Evolutionary conservation across 2,797 vertebrate species (phyloP).

Genomic region (Cyclopterus lumpus): DNA sequence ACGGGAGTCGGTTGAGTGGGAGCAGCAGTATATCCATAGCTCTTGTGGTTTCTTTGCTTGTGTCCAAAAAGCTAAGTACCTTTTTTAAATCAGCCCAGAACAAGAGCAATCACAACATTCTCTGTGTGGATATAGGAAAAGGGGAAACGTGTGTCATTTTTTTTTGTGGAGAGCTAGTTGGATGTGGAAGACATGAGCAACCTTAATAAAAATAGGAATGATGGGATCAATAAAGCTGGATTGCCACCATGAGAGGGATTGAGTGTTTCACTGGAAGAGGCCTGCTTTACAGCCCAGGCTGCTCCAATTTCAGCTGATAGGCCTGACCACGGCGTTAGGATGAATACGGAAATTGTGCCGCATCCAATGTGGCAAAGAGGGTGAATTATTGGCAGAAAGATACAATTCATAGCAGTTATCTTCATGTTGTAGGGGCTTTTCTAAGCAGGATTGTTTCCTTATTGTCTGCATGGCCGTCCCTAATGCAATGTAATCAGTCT

Average conservation of each 20-base stretch:
- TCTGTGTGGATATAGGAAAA: slow-evolving; percentile 1
- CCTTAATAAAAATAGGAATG: slow-evolving; percentile 70
- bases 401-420: slow-evolving; percentile 30
- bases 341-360: slow-evolving; percentile 5
- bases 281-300: slow-evolving; percentile 59
- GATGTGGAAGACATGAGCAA: slow-evolving; percentile 56
- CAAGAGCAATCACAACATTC: slow-evolving; percentile 25
- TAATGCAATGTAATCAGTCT: slow-evolving; percentile 54
- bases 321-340: slow-evolving; percentile 45
- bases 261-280: slow-evolving; percentile 55
- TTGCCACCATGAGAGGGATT: slow-evolving; percentile 70
- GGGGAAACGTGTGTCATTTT: slow-evolving; percentile 5
- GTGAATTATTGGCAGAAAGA: slow-evolving; percentile 36
- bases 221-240: slow-evolving; percentile 74
- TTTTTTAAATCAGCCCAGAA: slow-evolving; percentile 48
- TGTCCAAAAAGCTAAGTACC: slow-evolving; percentile 20
- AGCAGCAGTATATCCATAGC: background rate
- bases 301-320: slow-evolving; percentile 66
- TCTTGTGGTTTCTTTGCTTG: background rate
- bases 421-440: slow-evolving; percentile 35
- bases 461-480: slow-evolving; percentile 60
- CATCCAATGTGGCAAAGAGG: slow-evolving; percentile 18
- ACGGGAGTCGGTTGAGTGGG: slow-evolving; percentile 9
- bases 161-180: slow-evolving; percentile 41
- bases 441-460: slow-evolving; percentile 54